Evolutionary conservation across 2,888 invertebrate species (phyloP).

Genomic region (Ophioninae sp.): DNA sequence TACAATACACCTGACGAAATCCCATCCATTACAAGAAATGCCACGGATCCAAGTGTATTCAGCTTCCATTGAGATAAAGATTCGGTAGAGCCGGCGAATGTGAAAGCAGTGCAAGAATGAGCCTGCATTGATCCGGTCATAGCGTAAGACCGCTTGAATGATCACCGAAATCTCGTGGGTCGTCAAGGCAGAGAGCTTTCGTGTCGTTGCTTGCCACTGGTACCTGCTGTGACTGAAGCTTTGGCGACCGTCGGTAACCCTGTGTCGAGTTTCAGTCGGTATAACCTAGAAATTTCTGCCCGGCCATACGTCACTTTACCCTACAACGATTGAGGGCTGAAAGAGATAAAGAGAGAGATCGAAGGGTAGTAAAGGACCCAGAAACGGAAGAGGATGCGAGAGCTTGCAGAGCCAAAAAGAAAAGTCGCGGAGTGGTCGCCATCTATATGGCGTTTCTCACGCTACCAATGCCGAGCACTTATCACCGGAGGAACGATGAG

Average conservation of each 20-base stretch:
- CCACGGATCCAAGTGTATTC: constrained; percentile 7
- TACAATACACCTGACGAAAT: background rate
- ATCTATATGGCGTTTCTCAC: background rate
- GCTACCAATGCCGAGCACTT: constrained; percentile 42
- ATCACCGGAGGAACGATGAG: constrained; percentile 42
- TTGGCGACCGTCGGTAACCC: constrained; percentile 50
- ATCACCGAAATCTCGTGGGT: constrained; percentile 33
- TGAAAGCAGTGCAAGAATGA: background rate
- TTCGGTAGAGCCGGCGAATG: background rate
- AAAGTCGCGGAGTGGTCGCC: constrained; percentile 15
- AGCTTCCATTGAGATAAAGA: constrained; percentile 11
- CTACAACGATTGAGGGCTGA: background rate
- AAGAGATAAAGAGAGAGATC: background rate
- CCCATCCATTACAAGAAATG: background rate
- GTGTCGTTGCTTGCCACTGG: constrained; percentile 4
- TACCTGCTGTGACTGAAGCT: background rate
- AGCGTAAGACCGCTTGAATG: background rate
- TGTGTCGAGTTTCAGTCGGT: constrained; percentile 37
- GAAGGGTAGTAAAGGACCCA: no score
- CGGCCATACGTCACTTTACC: background rate
- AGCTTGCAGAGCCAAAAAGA: constrained; percentile 21
- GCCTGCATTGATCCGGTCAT: background rate
- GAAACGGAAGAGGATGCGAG: background rate
- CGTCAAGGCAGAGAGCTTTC: constrained; percentile 45
- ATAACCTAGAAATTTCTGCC: constrained; percentile 5